phyloP scores from a whole-genome alignment of 2,113 vertebrate species.

The Austrofundulus limnaeus region DNA sequence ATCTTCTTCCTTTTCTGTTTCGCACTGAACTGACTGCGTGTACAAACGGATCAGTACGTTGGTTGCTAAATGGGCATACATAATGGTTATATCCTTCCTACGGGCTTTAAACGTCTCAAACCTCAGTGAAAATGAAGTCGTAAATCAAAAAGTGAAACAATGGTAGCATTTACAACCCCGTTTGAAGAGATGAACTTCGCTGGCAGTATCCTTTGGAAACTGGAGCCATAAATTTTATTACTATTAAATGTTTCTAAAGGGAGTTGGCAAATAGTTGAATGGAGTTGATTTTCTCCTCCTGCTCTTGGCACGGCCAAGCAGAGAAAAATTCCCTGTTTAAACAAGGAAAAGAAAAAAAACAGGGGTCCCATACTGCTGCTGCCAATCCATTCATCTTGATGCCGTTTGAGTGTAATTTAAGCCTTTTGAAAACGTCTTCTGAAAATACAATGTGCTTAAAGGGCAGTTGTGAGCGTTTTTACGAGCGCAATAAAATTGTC shows the following conservation, averaged over 20 bases:
- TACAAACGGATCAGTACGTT: conserved; percentile 19
- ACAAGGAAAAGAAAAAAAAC: conserved; percentile 70
- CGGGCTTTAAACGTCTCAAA: conserved; percentile 47
- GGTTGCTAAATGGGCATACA: conserved; percentile 20
- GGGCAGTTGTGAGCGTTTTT: conserved; percentile 90
- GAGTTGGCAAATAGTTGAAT: conserved; percentile 98
- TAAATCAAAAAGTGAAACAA: conserved; percentile 88
- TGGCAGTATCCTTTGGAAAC: conserved; percentile 93
- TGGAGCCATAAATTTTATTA: conserved; percentile 91
- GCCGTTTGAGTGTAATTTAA: conserved; percentile 89
- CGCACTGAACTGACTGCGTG: conserved; percentile 38
- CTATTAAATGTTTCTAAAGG: conserved; percentile 96
- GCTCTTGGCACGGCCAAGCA: conserved; percentile 83
- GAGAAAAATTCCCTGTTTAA: conserved; percentile 83
- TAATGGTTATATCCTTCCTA: conserved; percentile 28
- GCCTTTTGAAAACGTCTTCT: conserved; percentile 85
- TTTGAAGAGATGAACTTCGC: conserved; percentile 82
- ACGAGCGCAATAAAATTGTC: conserved; percentile 88
- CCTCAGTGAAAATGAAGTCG: conserved; percentile 73
- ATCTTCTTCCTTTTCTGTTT: conserved; percentile 48
- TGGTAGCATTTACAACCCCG: conserved; percentile 85
- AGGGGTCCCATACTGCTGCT: conserved; percentile 81
- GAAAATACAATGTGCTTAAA: conserved; percentile 88
- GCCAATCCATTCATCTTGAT: conserved; percentile 88
- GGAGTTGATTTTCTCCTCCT: conserved; percentile 84